Evolutionary conservation across 2,888 invertebrate species (phyloP), one percentile per base, ranked within the genome.

Genomic region (Creontiades dilutus): DNA sequence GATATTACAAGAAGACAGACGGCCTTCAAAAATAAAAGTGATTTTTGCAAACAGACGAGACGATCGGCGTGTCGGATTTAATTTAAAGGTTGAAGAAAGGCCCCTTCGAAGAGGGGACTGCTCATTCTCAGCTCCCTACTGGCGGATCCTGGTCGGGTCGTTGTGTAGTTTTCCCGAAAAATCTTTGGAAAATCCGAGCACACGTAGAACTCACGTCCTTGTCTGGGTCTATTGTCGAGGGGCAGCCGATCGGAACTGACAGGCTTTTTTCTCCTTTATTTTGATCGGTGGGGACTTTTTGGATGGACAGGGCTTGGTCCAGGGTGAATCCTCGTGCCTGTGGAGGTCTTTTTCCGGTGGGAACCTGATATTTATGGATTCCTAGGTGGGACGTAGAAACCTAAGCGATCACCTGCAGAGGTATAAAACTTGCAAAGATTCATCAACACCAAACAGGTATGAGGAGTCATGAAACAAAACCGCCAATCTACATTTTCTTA

Each of bases 41-140:
- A 82, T 82, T 82, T 82, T 82, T 82, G 82, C 82, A 48, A 82
- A 27, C 27, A 82, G 82, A 82, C 46, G 82, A 27, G 47, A 82
- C 82, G 47, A 47, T 47, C 46, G 78, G 78, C 78, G 82, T 82
- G 82, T 47, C 82, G 14, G 82, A 82, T 82, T 82, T 82, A 82
- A 82, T 82, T 82, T 48, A 52, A 82, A 82, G 82, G 82, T 82
- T 82, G 82, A 82, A 82, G 82, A 82, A 82, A 82, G 47, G 82
- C n/a, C n/a, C 68, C 13, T 27, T 19, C 12, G 68, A 23, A 68
- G 27, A 68, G 27, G n/a, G n/a, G 12, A 19, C 68, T 19, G 19
- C 37, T 37, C 23, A 23, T 68, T 68, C 68, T 27, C 68, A 11
- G 68, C 23, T 68, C 68, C 68, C 68, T 12, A 7, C 23, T 23